These are phyloP conservation scores for Acleris cristana DNA, from an alignment of 2,888 invertebrate genomes.

Conservation along the genomic window DNA sequence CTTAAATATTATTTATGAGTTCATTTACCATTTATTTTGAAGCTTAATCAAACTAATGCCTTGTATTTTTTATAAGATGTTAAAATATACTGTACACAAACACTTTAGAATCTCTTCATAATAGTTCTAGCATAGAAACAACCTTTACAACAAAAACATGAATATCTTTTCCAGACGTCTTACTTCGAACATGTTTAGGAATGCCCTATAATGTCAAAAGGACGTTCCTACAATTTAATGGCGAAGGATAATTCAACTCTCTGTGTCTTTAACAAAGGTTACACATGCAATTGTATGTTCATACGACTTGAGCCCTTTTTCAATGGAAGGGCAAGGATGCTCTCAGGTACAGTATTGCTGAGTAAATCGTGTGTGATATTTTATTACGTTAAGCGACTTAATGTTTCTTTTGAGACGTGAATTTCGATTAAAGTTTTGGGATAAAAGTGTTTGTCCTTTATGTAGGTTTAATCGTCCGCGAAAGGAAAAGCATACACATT, in stretches of 20 bases:
- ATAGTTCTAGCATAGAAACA: slow-evolving; percentile 27
- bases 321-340: no score
- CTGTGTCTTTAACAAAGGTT: no score
- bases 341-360: slow-evolving; percentile 16
- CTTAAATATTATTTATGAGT: no score
- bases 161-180: slow-evolving; percentile 10
- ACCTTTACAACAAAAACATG: slow-evolving; percentile 22
- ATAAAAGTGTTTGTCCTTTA: background rate
- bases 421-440: background rate
- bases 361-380: background rate
- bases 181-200: slow-evolving; percentile 1
- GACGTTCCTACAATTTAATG: no score
- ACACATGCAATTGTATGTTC: no score
- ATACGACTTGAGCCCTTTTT: no score
- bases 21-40: no score
- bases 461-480: background rate
- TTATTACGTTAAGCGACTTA: slow-evolving; percentile 1
- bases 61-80: slow-evolving; percentile 20
- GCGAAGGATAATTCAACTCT: no score
- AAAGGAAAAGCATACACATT: background rate
- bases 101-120: slow-evolving; percentile 30
- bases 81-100: slow-evolving; percentile 14
- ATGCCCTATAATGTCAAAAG: background rate
- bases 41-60: background rate
- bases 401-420: background rate